Percentiles rank a stretch among this genome's conserved stretches.
Conservation (phyloP, 2,888 invertebrate species). For the Lysandra bellargus region DNA sequence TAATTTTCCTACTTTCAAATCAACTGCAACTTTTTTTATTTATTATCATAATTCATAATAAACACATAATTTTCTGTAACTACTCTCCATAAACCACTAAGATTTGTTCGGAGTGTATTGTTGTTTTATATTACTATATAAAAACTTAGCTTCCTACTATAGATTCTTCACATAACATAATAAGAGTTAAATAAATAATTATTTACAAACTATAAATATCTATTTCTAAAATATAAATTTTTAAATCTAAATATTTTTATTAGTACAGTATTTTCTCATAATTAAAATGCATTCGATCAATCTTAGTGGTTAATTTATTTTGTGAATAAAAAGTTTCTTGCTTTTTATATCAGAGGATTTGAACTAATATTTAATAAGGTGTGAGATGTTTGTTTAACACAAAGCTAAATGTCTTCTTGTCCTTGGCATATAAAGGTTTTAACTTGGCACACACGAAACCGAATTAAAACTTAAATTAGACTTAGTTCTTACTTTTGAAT, state of each 20-base stretch:
- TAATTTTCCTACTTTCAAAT: neutral
- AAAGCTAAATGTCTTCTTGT: neutral
- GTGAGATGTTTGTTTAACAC: neutral
- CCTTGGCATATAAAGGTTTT: conserved; percentile 4
- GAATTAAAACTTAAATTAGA: conserved; percentile 5
- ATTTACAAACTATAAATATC: neutral
- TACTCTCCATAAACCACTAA: too few relatives aligned
- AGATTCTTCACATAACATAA: neutral
- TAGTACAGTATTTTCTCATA: too few relatives aligned
- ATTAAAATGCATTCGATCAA: too few relatives aligned
- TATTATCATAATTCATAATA: too few relatives aligned
- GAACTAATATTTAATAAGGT: neutral
- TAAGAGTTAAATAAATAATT: neutral
- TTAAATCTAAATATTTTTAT: too few relatives aligned
- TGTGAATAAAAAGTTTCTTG: too few relatives aligned
- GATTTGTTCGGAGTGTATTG: too few relatives aligned
- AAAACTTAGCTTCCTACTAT: neutral
- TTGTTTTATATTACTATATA: too few relatives aligned
- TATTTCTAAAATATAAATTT: too few relatives aligned
- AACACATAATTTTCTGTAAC: too few relatives aligned
- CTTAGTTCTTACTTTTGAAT: neutral
- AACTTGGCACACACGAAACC: neutral
- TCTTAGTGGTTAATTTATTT: too few relatives aligned
- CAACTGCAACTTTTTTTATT: neutral
- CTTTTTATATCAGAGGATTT: neutral